Percentiles rank a stretch among this genome's conserved stretches.
phyloP scores from a whole-genome alignment of 35 echinoderm and acorn worm species.

The Apostichopus californicus region DNA sequence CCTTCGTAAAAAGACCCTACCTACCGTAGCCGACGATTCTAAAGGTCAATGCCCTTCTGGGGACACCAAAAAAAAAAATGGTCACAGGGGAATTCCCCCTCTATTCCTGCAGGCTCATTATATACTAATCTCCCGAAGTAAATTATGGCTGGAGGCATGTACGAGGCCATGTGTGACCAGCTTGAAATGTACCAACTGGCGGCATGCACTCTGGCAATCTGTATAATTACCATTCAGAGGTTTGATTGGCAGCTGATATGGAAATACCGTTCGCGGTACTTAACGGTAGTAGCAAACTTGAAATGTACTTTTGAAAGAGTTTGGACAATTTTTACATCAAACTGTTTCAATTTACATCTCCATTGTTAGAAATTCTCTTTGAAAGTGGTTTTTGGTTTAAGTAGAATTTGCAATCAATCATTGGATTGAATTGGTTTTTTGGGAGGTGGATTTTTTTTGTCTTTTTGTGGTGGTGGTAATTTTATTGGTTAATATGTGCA shows the following conservation, averaged over 20 bases:
- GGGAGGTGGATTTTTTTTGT: too few relatives aligned
- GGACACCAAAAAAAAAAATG: too few relatives aligned
- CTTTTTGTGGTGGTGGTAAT: too few relatives aligned
- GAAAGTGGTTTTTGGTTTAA: too few relatives aligned
- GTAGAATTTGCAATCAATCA: too few relatives aligned
- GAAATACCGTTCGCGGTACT: not conserved
- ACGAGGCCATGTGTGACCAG: not conserved
- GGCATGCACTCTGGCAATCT: not conserved
- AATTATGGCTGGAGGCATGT: constrained; percentile 23
- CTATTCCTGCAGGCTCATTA: not conserved
- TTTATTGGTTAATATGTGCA: too few relatives aligned
- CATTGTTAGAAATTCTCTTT: too few relatives aligned
- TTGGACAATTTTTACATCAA: too few relatives aligned
- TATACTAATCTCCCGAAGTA: not conserved
- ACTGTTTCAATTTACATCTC: too few relatives aligned
- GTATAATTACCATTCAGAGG: not conserved
- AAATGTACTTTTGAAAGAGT: too few relatives aligned
- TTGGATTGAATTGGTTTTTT: too few relatives aligned
- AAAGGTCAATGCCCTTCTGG: constrained; percentile 28
- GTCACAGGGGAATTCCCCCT: constrained; percentile 35
- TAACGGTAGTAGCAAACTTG: too few relatives aligned
- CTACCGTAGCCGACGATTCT: not conserved
- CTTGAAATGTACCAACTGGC: not conserved
- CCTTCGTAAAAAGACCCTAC: not conserved
- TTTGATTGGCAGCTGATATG: constrained; percentile 1